These are phyloP conservation scores for Catamblyrhynchus diadema DNA, from an alignment of 2,797 vertebrate genomes.

Conservation along the genomic window DNA sequence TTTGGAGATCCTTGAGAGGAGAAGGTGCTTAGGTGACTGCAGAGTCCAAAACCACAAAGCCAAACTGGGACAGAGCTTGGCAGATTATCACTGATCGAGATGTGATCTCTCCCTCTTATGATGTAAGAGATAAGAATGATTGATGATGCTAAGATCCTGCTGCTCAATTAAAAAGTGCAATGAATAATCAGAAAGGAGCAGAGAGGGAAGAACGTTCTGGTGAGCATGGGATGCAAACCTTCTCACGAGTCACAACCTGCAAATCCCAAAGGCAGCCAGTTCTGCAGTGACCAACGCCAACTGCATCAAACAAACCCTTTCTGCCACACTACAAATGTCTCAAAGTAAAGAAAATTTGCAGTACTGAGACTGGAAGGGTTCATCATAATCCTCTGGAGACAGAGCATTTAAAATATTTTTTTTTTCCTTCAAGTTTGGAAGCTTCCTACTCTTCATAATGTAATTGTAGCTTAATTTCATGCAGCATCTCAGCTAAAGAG, in stretches of 20 bases:
- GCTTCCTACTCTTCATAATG: neutral
- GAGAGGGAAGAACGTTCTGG: neutral
- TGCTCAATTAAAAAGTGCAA: neutral
- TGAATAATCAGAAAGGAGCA: neutral
- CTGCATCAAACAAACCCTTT: neutral
- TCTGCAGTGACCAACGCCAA: neutral
- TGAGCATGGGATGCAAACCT: neutral
- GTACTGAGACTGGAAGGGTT: neutral
- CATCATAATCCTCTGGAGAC: neutral
- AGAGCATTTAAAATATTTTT: neutral
- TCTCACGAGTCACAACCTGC: neutral
- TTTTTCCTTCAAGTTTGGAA: neutral
- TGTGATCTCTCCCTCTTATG: no score
- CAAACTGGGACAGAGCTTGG: neutral
- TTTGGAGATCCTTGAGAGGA: neutral
- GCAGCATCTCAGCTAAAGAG: neutral
- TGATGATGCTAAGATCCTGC: neutral
- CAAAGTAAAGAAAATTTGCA: neutral
- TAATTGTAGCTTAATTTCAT: neutral
- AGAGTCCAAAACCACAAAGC: neutral
- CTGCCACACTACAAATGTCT: neutral
- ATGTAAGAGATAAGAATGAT: neutral
- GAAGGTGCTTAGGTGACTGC: neutral
- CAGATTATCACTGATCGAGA: neutral
- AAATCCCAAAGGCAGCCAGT: neutral